A percentile compares a stretch with the other conserved stretches of the same genome.
These are phyloP conservation scores for Phymatocera aterrima DNA, from an alignment of 2,888 invertebrate species.

Conservation along the genomic window DNA sequence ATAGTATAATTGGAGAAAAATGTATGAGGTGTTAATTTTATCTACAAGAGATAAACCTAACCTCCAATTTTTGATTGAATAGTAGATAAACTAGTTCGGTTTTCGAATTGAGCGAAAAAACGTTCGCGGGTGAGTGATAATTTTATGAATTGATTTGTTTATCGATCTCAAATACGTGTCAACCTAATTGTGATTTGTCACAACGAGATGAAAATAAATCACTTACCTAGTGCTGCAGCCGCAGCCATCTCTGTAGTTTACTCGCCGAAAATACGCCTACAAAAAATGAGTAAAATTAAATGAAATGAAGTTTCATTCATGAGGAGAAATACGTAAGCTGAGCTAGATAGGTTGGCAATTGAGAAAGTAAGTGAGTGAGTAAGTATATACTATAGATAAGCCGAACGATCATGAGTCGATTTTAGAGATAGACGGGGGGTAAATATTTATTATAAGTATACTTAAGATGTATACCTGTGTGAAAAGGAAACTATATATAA, in stretches of 20 bases:
- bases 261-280: slow-evolving; percentile 39
- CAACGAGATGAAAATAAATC: not conserved
- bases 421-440: too few relatives aligned
- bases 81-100: not conserved
- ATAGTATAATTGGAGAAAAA: not conserved
- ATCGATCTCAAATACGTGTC: too few relatives aligned
- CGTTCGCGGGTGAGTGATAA: not conserved
- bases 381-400: too few relatives aligned
- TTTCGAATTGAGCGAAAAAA: not conserved
- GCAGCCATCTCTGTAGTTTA: slow-evolving; percentile 46
- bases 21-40: not conserved
- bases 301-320: slow-evolving; percentile 32
- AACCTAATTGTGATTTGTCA: not conserved
- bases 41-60: not conserved
- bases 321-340: too few relatives aligned
- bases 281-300: slow-evolving; percentile 12
- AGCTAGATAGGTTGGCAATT: too few relatives aligned
- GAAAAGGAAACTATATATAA: not conserved
- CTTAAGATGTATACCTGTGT: too few relatives aligned
- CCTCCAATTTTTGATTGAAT: not conserved
- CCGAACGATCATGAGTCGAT: too few relatives aligned
- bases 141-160: too few relatives aligned
- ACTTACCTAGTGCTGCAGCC: slow-evolving; percentile 46
- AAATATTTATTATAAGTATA: too few relatives aligned
- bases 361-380: too few relatives aligned